A percentile compares a stretch with the other conserved stretches of the same genome.
Evolutionary conservation across 2,113 vertebrate species (phyloP).

Genomic region (Morone chrysops): DNA sequence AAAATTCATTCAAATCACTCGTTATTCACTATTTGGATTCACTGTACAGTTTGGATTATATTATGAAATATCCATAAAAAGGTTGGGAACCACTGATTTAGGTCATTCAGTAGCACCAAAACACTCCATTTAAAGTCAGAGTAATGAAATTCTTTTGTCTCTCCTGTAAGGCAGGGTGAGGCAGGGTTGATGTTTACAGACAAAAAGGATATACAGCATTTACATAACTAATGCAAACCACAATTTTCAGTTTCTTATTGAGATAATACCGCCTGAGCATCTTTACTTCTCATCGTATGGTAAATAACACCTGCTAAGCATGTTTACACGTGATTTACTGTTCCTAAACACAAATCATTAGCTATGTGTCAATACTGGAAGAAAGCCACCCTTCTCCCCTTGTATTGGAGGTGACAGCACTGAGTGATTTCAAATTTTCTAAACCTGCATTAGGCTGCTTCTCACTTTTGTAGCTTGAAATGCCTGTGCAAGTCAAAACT

Average conservation of each 20-base stretch:
- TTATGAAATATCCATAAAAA: too few relatives aligned
- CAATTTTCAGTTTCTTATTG: background rate
- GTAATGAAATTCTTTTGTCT: constrained; percentile 27
- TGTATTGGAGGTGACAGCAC: background rate
- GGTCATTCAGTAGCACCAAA: background rate
- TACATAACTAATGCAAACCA: background rate
- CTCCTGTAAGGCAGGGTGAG: constrained; percentile 8
- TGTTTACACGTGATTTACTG: background rate
- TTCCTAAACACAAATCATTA: background rate
- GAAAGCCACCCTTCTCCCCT: background rate
- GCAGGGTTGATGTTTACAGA: background rate
- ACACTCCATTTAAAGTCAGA: background rate
- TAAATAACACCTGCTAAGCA: background rate
- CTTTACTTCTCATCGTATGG: background rate
- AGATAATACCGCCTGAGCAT: background rate
- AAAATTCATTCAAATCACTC: too few relatives aligned
- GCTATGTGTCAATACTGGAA: background rate
- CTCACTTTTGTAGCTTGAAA: background rate
- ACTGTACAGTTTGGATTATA: too few relatives aligned
- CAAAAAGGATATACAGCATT: background rate
- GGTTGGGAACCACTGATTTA: too few relatives aligned
- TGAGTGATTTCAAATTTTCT: constrained; percentile 7
- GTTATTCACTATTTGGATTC: too few relatives aligned
- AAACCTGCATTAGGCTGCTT: background rate
- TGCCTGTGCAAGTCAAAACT: background rate